Base-by-base conservation (phyloP, 2,797 vertebrate species). In the Steatocranus sp. region DNA sequence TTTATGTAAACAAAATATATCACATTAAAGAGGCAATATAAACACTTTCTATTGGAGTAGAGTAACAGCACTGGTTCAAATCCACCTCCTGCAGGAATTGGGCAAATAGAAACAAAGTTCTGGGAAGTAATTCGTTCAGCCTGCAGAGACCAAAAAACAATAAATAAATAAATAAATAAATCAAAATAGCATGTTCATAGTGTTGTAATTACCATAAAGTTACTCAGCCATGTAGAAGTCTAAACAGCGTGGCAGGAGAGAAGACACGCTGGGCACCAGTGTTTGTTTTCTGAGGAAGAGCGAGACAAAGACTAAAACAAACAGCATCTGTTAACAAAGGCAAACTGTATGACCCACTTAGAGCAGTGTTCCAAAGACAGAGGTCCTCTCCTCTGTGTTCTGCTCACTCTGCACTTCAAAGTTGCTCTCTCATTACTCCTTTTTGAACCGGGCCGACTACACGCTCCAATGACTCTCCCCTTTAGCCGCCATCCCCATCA, bases 261-360 rank as follows among this genome's bases (percentile, higher is more conserved):
- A 11, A 54, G 83, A 46, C 81, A 81, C 54, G 27, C 53, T 38
- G 73, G 58, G 48, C 78, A 30, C 83, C 85, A 79, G 27, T 9
- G 43, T 90, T 88, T 88, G 83, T 87, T 93, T 91, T 80, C 61
- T 14, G 18, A 87, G 73, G 80, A 79, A 76, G 56, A 56, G 63
- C 2, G 27, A 87, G 78, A 88, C 27, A 68, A 88, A 86, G 78
- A 43, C 76, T 58, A 58, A 93, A 90, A 82, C 87, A 91, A 92
- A 92, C 87, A 88, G 90, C 89, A 90, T 94, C 92, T 94, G 90
- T 88, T 92, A 92, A 91, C 92, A 92, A 91, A 94, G 89, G 54
- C 86, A 86, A 91, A 91, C 88, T 81, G 82, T 82, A 74, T 92
- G 93, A 94, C 94, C 94, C 93, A 94, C 89, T 95, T 94, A 85